Percentiles rank a stretch among this genome's conserved stretches.
phyloP scores from a whole-genome alignment of 2,113 vertebrate genomes.

The Syngnathus scovelli region DNA sequence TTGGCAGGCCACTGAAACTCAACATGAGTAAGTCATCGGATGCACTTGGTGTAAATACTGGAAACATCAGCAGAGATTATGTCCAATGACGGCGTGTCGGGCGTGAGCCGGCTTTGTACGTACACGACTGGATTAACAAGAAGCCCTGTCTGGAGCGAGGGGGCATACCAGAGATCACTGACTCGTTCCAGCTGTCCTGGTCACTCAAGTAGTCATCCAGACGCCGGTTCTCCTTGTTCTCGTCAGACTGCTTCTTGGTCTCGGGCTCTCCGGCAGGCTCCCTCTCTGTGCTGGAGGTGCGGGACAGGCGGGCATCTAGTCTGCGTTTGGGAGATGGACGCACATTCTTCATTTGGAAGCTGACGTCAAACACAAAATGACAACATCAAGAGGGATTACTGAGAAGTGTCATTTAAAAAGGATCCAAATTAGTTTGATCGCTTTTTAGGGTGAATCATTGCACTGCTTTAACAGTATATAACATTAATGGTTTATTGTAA shows the following conservation, averaged over 20 bases:
- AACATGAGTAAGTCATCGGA: conserved; percentile 31
- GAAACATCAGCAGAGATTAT: conserved; percentile 39
- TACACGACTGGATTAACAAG: neutral
- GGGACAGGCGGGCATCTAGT: conserved; percentile 76
- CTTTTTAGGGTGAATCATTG: too few species aligned
- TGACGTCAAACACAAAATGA: conserved; percentile 43
- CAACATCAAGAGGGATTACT: neutral
- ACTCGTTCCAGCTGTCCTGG: conserved; percentile 87
- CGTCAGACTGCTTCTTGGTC: conserved; percentile 80
- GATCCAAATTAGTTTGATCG: too few species aligned
- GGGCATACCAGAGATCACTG: conserved; percentile 87
- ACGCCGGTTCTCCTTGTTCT: conserved; percentile 94
- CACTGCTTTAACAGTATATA: too few species aligned
- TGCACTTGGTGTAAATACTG: conserved; percentile 19
- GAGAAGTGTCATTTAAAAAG: too few species aligned
- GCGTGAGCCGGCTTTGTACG: conserved; percentile 11
- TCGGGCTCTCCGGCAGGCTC: conserved; percentile 65
- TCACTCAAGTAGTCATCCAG: conserved; percentile 79
- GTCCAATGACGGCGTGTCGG: conserved; percentile 9
- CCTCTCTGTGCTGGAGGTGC: conserved; percentile 79
- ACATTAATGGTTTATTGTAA: too few species aligned
- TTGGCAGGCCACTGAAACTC: conserved; percentile 31
- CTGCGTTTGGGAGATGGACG: conserved; percentile 85
- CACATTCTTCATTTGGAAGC: conserved; percentile 82
- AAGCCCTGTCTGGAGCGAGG: neutral